These are phyloP conservation scores for Probosciger aterrimus DNA, from an alignment of 2,113 vertebrate species.

Conservation along the genomic window DNA sequence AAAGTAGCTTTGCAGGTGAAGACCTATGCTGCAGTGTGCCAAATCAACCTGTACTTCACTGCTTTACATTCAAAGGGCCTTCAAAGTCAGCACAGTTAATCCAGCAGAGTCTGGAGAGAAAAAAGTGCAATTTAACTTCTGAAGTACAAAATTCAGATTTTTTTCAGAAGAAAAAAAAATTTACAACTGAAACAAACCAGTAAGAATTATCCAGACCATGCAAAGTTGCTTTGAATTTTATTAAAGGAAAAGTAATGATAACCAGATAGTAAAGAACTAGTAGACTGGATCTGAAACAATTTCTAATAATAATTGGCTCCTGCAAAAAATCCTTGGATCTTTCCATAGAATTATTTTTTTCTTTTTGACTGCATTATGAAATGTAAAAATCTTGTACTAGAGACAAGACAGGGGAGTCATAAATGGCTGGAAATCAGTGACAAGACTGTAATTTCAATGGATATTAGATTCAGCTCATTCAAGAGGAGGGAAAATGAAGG, in stretches of 20 bases:
- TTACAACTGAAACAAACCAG: not conserved
- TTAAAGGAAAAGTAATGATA: not conserved
- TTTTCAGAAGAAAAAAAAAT: not conserved
- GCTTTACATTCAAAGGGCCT: not conserved
- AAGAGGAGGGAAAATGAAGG: fast-evolving
- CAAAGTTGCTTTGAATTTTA: not conserved
- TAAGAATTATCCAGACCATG: not conserved
- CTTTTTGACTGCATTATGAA: not conserved
- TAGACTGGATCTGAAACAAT: not conserved
- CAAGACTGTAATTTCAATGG: not conserved
- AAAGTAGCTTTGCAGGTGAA: not conserved
- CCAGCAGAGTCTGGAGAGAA: not conserved
- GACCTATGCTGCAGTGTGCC: not conserved
- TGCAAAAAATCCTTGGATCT: not conserved
- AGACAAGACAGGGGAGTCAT: not conserved
- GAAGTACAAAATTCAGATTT: not conserved
- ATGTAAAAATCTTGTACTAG: not conserved
- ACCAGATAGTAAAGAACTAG: not conserved
- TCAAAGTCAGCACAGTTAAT: not conserved
- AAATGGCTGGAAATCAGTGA: not conserved
- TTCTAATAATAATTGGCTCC: not conserved
- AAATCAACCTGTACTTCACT: not conserved
- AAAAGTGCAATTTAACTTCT: not conserved
- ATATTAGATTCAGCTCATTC: not conserved
- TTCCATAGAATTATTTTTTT: not conserved